phyloP scores from a whole-genome alignment of 2,113 vertebrate genomes.

The Coryphaenoides rupestris region DNA sequence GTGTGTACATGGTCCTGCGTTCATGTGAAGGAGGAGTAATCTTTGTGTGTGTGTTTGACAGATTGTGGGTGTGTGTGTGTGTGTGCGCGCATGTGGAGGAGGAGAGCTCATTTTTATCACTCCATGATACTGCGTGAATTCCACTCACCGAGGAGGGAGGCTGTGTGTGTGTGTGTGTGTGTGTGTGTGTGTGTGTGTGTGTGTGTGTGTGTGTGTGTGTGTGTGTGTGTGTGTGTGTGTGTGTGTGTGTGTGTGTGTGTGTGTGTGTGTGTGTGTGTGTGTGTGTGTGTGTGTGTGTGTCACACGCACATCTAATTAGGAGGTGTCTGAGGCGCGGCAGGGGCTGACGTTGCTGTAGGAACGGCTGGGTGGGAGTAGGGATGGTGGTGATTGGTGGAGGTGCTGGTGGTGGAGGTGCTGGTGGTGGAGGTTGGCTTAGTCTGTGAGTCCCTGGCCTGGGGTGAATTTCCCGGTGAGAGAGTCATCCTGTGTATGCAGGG shows the following conservation, averaged over 20 bases:
- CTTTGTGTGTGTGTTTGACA: conserved; percentile 28
- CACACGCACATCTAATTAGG: conserved; percentile 59
- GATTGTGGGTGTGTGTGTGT: conserved; percentile 23
- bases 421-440: no score
- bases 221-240: conserved; percentile 33
- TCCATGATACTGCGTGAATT: conserved; percentile 43
- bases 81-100: conserved; percentile 5
- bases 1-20: no score
- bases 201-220: conserved; percentile 45
- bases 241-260: conserved; percentile 40
- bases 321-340: conserved; percentile 50
- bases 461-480: conserved; percentile 48
- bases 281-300: conserved; percentile 45
- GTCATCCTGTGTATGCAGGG: conserved; percentile 48
- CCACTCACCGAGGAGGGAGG: conserved; percentile 39
- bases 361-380: conserved; percentile 28
- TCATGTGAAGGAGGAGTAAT: no score
- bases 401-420: neutral
- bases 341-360: conserved; percentile 48
- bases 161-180: conserved; percentile 38
- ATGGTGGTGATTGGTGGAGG: conserved; percentile 28
- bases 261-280: conserved; percentile 34
- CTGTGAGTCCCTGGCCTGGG: conserved; percentile 3
- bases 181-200: conserved; percentile 31
- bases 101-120: conserved; percentile 39